These are phyloP conservation scores for Torymus auratus DNA, from an alignment of 2,888 invertebrate genomes.

Conservation along the genomic window DNA sequence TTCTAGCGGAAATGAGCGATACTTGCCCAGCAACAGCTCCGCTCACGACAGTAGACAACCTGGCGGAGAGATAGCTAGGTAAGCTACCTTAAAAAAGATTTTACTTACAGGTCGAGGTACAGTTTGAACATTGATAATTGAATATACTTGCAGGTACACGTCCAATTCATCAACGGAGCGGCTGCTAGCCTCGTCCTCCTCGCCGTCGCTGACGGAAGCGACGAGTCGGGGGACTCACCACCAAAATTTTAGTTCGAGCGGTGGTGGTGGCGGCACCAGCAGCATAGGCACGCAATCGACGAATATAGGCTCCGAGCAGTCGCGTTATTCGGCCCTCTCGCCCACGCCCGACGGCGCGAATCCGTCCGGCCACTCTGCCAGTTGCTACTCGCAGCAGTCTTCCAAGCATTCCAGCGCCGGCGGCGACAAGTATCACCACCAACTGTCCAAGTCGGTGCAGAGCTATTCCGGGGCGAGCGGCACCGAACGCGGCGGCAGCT, in stretches of 20 bases:
- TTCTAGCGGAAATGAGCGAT: conserved; percentile 65
- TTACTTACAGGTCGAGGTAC: no score
- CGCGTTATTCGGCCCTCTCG: conserved; percentile 66
- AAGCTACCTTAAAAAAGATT: neutral
- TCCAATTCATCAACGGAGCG: conserved; percentile 71
- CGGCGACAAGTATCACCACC: conserved; percentile 71
- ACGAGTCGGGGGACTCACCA: conserved; percentile 58
- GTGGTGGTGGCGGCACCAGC: conserved; percentile 58
- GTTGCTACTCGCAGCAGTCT: conserved; percentile 53
- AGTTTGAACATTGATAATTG: neutral
- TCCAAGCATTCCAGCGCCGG: conserved; percentile 58
- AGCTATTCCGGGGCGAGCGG: conserved; percentile 8
- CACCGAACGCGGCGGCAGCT: conserved; percentile 61
- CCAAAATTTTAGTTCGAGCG: conserved; percentile 46
- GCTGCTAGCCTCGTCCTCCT: conserved; percentile 69
- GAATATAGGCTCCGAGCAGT: conserved; percentile 60
- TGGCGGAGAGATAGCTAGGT: conserved; percentile 60
- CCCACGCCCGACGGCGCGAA: conserved; percentile 64
- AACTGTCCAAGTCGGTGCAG: conserved; percentile 71
- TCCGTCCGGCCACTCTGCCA: conserved; percentile 60
- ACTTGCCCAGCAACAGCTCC: conserved; percentile 60
- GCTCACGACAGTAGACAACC: conserved; percentile 44
- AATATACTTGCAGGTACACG: conserved; percentile 59
- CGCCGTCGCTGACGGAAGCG: conserved; percentile 70
- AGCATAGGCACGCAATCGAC: conserved; percentile 66